A percentile compares a stretch with the other conserved stretches of the same genome.
phyloP scores from a whole-genome alignment of 2,888 invertebrate species.

The Anthophora plumipes region DNA sequence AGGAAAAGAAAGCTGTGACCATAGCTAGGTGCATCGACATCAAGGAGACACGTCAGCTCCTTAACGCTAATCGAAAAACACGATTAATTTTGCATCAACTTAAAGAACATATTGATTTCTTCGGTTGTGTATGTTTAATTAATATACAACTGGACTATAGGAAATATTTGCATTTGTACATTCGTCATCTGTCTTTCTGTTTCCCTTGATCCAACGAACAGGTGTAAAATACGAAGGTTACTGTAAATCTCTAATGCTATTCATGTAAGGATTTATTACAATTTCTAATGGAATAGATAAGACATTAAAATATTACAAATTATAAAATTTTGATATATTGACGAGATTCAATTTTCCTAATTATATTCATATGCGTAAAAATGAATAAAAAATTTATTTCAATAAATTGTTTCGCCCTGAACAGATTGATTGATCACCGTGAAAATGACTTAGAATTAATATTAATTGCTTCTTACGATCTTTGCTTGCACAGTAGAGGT shows the following conservation, averaged over 20 bases:
- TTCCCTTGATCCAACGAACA: not conserved
- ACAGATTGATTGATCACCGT: too few species aligned
- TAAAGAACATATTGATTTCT: conserved; percentile 18
- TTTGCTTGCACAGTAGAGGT: too few species aligned
- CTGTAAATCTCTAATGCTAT: not conserved
- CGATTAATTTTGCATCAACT: conserved; percentile 42
- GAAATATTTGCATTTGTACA: conserved; percentile 35
- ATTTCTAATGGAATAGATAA: not conserved
- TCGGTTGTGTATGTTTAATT: conserved; percentile 12
- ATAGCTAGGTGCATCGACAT: conserved; percentile 22
- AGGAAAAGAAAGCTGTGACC: conserved; percentile 22
- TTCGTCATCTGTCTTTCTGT: not conserved
- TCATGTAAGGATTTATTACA: not conserved
- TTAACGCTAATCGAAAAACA: conserved; percentile 5
- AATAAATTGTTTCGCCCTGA: too few species aligned
- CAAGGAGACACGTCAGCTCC: conserved; percentile 10
- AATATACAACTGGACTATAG: conserved; percentile 35
- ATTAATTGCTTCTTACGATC: too few species aligned
- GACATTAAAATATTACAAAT: too few species aligned
- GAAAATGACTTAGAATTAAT: too few species aligned
- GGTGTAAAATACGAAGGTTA: not conserved
- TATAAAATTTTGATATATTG: too few species aligned
- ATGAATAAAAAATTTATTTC: too few species aligned
- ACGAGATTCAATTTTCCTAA: too few species aligned
- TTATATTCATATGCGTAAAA: too few species aligned